phyloP scores from a whole-genome alignment of 92 coral and sea anemone species.

The Epizoanthus illoricatus region DNA sequence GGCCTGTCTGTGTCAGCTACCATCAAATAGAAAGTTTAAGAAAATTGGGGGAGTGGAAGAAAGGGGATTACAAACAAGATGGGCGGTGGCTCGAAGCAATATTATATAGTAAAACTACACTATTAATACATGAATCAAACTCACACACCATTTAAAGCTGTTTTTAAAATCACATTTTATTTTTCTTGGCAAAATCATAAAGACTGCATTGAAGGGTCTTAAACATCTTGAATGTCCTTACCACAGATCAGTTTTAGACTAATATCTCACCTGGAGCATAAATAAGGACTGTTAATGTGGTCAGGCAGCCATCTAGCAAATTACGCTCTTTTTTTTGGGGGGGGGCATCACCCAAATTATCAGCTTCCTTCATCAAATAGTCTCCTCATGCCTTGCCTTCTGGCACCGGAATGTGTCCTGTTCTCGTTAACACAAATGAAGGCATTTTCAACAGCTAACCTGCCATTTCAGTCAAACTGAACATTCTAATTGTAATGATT shows the following conservation, averaged over 20 bases:
- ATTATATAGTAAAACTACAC: too few relatives aligned
- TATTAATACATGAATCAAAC: not conserved
- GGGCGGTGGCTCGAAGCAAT: too few relatives aligned
- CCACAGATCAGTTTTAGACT: not conserved
- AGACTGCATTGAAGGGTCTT: constrained; percentile 36
- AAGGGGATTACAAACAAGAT: too few relatives aligned
- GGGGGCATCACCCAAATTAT: not conserved
- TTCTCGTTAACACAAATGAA: not conserved
- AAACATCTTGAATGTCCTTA: constrained; percentile 24
- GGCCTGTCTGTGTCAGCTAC: too few relatives aligned
- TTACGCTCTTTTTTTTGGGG: not conserved
- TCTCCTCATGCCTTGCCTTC: not conserved
- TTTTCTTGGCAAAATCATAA: constrained; percentile 72
- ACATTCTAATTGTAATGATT: not conserved
- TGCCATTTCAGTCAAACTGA: not conserved
- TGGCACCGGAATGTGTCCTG: not conserved
- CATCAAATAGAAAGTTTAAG: too few relatives aligned
- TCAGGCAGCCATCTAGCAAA: constrained; percentile 11
- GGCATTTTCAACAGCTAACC: not conserved
- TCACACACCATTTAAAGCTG: constrained; percentile 26
- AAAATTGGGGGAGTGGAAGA: too few relatives aligned
- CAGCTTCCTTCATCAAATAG: not conserved
- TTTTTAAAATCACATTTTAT: constrained; percentile 84
- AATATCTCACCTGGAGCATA: constrained; percentile 15
- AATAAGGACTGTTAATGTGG: constrained; percentile 20